Evolutionary conservation across 2,113 vertebrate species (phyloP).

Genomic region (Coturnix japonica): DNA sequence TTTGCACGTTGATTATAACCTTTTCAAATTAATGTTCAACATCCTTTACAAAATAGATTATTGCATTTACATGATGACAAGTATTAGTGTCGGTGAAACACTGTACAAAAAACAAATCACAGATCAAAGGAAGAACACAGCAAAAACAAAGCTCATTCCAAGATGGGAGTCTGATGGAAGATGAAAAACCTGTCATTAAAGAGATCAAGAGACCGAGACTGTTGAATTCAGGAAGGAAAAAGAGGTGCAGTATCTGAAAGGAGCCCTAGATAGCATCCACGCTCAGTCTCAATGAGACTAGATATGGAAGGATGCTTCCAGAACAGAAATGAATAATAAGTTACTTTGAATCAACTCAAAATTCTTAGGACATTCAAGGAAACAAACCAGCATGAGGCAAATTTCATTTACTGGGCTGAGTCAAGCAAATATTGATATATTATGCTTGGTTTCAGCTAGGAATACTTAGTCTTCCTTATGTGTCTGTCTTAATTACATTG

Average conservation of each 20-base stretch:
- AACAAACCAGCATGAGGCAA: neutral
- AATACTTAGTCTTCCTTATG: neutral
- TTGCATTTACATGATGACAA: neutral
- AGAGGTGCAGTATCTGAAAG: neutral
- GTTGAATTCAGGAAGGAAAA: neutral
- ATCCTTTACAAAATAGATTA: conserved; percentile 5
- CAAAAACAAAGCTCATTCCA: neutral
- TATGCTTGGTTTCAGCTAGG: neutral
- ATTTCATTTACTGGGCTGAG: neutral
- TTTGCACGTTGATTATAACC: neutral
- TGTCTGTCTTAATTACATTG: neutral
- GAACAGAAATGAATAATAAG: neutral
- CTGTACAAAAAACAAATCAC: neutral
- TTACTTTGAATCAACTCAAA: neutral
- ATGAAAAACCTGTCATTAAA: neutral
- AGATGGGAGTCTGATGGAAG: neutral
- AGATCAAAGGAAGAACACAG: conserved; percentile 19
- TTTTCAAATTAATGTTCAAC: neutral
- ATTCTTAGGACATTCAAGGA: neutral
- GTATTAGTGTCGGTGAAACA: neutral
- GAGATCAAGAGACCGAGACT: neutral
- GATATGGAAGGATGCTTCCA: neutral
- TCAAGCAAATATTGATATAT: neutral
- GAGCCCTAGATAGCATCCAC: neutral
- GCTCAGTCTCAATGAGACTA: neutral